These are phyloP conservation scores for Lathamus discolor DNA, from an alignment of 2,113 vertebrate species.

Conservation along the genomic window DNA sequence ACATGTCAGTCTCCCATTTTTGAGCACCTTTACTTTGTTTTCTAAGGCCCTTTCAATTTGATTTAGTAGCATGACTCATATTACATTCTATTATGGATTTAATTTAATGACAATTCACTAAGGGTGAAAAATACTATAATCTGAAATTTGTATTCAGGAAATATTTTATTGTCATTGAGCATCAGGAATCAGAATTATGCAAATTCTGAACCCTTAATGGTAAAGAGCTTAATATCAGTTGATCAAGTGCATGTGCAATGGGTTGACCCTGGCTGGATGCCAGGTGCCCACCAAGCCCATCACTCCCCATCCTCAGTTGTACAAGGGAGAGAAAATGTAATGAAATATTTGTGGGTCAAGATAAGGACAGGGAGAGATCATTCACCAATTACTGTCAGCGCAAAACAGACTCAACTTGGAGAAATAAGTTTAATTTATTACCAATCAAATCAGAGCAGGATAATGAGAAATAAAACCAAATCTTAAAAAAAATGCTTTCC, in stretches of 20 bases:
- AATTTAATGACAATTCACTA: not conserved
- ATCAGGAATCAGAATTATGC: not conserved
- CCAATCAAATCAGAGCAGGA: not conserved
- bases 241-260: not conserved
- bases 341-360: not conserved
- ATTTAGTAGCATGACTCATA: not conserved
- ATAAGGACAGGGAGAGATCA: not conserved
- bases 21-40: not conserved
- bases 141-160: not conserved
- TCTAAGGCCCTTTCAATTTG: not conserved
- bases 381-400: not conserved
- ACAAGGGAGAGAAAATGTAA: not conserved
- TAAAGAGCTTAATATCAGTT: not conserved
- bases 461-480: not conserved
- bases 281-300: not conserved
- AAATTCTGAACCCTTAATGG: not conserved
- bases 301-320: not conserved
- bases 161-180: not conserved
- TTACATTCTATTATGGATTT: not conserved
- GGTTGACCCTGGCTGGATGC: not conserved
- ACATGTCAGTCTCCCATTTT: not conserved
- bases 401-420: not conserved
- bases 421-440: not conserved
- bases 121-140: not conserved
- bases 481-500: not conserved